Base-by-base conservation (phyloP, 2,888 invertebrate species). In the Eudemis profundana region DNA sequence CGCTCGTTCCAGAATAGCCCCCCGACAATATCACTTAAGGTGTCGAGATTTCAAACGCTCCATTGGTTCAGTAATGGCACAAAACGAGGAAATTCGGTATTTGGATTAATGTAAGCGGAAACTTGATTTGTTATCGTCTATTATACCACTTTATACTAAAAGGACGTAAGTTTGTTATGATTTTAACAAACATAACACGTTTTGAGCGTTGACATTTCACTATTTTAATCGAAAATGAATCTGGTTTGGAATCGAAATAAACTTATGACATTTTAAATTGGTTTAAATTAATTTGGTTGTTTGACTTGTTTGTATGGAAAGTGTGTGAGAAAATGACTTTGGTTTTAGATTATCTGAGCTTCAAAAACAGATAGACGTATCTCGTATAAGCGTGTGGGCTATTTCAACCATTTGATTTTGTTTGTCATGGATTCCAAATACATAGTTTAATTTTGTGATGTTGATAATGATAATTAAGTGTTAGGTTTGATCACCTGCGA, bases 51-150 rank as follows among this genome's bases (percentile, higher is more conserved):
- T 78, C 75, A 72, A 78, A 77, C 83, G 86, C 78, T 77, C 83
- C 76, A 82, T 82, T 84, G 83, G 74, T 65, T 76, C 70, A 68
- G 68, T 79, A 79, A 81, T 76, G 71, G 71, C 70, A 69, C 36
- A 69, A 71, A 78, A 77, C 71, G 76, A 83, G 83, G 83, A 81
- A 79, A 81, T 80, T 76, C 77, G 72, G 77, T 77, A 78, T 83
- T 80, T 74, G 80, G 69, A 79, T 76, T 81, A 84, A 85, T 81
- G 78, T 77, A 75, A 85, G 78, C 85, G 86, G 86, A 88, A 85
- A 81, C 78, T 72, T 70, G 72, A 78, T 78, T 78, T 74, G 74
- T 77, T 76, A 73, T 72, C 44, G 72, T 70, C 72, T 68, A 74
- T 77, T 77, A 76, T 56, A n/a, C 17, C 42, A 44, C 44, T 3